Evolutionary conservation across 2,113 vertebrate genomes (phyloP), one percentile per base, ranked within the genome.

Genomic region (Nycticryphes semicollaris): DNA sequence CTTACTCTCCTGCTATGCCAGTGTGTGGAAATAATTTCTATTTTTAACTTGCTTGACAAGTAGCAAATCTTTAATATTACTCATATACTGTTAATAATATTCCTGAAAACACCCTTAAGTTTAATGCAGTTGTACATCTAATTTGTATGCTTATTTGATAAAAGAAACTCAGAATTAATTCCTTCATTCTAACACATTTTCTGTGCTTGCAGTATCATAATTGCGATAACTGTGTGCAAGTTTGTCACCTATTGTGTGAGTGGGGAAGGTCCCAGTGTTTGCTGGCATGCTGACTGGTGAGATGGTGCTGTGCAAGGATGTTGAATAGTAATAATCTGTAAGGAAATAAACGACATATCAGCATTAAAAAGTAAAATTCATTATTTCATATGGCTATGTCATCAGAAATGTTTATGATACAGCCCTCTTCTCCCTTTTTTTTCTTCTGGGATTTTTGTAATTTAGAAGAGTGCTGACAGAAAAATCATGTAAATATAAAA

Each of bases 191-290:
- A 90, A 72, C 9, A 18, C 2, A 11, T 79, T 74, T 69, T 66
- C 63, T 48, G 16, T 74, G 89, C n/a, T 63, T 63, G 17, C 35
- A 75, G 54, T 39, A 45, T 30, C 12, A 16, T 69, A 97, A 43
- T 9, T 96, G 93, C 4, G 0, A 28, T 64, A 94, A 89, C 41
- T 97, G 98, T 39, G 94, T 97, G 97, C 94, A 74, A 92, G 96
- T 96, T 94, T 97, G 97, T 98, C 98, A 98, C 98, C 98, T 98
- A 75, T 96, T 48, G 41, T 77, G 87, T 59, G 51, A 93, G 18
- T 82, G 90, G 69, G 83, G 80, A 3, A 79, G 84, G 43, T 96
- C 89, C 69, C 95, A 96, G 84, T 97, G 96, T 20, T 83, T 97
- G 97, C 3, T 95, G 95, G 35, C 76, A 1, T 79, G 96, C 15